Evolutionary conservation across 2,888 invertebrate genomes (phyloP).

Genomic region (Galeopsomyia nigrocyanea): DNA sequence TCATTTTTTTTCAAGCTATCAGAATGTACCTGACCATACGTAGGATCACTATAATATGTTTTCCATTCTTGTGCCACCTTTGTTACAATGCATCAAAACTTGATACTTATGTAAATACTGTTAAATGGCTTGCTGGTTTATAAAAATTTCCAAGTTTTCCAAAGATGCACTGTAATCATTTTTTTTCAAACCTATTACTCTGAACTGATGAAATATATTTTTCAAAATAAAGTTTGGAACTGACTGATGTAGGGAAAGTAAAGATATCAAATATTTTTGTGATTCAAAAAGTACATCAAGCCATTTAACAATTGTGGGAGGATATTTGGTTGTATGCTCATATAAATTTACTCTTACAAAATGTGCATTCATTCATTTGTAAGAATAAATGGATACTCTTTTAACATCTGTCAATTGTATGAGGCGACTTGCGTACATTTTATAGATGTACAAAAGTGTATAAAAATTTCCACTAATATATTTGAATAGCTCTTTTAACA

Average conservation of each 20-base stretch:
- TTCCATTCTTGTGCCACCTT: constrained; percentile 34
- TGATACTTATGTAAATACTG: constrained; percentile 41
- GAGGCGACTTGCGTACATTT: constrained; percentile 34
- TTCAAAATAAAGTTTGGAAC: not conserved
- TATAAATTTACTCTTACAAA: constrained; percentile 25
- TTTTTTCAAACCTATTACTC: not conserved
- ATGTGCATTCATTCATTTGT: constrained; percentile 31
- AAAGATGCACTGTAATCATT: not conserved
- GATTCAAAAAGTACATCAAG: constrained; percentile 17
- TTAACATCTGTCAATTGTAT: constrained; percentile 36
- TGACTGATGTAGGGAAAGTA: too few relatives aligned
- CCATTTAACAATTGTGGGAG: constrained; percentile 36
- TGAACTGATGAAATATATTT: not conserved
- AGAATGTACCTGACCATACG: constrained; percentile 36
- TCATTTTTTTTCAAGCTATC: constrained; percentile 26
- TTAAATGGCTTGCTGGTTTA: constrained; percentile 42
- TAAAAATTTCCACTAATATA: not conserved
- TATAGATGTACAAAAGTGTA: constrained; percentile 17
- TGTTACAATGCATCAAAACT: constrained; percentile 19
- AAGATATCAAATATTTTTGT: not conserved
- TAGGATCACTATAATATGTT: constrained; percentile 25
- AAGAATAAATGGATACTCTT: constrained; percentile 27
- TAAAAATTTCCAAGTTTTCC: not conserved
- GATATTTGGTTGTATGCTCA: constrained; percentile 32
- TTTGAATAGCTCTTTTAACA: constrained; percentile 19